phyloP scores from a whole-genome alignment of 2,888 invertebrate genomes.

The Stratiomys singularior region DNA sequence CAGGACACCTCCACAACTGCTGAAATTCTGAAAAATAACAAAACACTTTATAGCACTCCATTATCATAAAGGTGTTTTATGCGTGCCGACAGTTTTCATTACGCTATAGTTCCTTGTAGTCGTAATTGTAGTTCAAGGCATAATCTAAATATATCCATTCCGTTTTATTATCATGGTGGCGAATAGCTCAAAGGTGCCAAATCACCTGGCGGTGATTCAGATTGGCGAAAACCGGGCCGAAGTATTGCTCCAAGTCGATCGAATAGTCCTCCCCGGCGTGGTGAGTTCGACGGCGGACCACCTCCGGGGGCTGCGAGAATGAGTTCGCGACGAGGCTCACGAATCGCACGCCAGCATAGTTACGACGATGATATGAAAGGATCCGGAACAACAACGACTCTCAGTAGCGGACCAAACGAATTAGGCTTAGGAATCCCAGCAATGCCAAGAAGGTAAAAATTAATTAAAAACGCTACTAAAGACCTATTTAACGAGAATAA shows the following conservation, averaged over 20 bases:
- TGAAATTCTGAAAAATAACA: conserved; percentile 22
- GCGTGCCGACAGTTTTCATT: conserved; percentile 38
- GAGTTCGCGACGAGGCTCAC: conserved; percentile 70
- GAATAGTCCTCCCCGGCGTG: conserved; percentile 69
- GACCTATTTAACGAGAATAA: conserved; percentile 29
- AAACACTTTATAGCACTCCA: conserved; percentile 34
- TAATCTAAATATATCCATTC: conserved; percentile 29
- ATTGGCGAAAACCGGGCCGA: conserved; percentile 70
- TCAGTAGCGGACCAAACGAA: conserved; percentile 62
- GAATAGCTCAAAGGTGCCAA: conserved; percentile 74
- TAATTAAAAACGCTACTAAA: neutral
- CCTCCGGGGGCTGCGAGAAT: conserved; percentile 64
- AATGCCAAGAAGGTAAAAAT: conserved; percentile 75
- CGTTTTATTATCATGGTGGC: conserved; percentile 18
- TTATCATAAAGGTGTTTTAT: conserved; percentile 25
- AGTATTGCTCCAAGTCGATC: conserved; percentile 74
- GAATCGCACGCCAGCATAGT: conserved; percentile 80
- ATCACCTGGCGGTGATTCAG: conserved; percentile 67
- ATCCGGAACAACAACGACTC: conserved; percentile 56
- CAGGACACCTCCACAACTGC: conserved; percentile 15
- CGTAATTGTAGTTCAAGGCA: conserved; percentile 28
- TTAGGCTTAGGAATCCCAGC: conserved; percentile 75
- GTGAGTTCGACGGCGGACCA: conserved; percentile 57
- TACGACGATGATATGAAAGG: conserved; percentile 81
- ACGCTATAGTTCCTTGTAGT: neutral